phyloP scores from a whole-genome alignment of 2,113 vertebrate species.

The Spermophilus dauricus region DNA sequence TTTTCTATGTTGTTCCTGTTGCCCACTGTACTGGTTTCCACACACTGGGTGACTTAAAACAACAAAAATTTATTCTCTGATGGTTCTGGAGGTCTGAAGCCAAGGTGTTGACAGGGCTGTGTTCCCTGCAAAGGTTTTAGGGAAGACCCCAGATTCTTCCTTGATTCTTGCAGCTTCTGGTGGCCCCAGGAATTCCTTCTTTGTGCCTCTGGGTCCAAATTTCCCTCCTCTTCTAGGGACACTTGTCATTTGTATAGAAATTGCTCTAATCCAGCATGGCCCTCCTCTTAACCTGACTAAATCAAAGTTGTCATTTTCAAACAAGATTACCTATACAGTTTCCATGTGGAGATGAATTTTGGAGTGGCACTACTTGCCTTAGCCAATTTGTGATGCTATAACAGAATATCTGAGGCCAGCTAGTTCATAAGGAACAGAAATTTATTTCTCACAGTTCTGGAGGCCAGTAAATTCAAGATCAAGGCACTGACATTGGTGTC shows the following conservation, averaged over 20 bases:
- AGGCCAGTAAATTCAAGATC: background rate
- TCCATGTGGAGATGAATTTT: background rate
- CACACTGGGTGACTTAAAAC: background rate
- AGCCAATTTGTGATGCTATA: background rate
- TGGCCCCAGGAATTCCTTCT: background rate
- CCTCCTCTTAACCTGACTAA: background rate
- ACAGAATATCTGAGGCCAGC: background rate
- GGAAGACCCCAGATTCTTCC: background rate
- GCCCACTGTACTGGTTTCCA: background rate
- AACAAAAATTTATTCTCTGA: background rate
- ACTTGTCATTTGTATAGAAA: background rate
- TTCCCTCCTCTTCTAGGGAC: background rate
- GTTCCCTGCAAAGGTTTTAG: fast-evolving
- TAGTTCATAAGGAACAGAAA: background rate
- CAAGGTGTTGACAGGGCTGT: background rate
- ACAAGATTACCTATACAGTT: background rate
- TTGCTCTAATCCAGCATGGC: background rate
- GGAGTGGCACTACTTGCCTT: background rate
- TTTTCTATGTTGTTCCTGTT: background rate
- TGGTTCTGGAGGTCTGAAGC: background rate
- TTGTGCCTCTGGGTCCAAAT: background rate
- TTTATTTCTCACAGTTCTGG: background rate
- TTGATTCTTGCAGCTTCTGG: background rate
- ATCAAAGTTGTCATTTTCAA: background rate
- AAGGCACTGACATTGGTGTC: background rate